A percentile compares a stretch with the other conserved stretches of the same genome.
phyloP scores from a whole-genome alignment of 2,113 vertebrate species.

The Lophotis ruficrista region DNA sequence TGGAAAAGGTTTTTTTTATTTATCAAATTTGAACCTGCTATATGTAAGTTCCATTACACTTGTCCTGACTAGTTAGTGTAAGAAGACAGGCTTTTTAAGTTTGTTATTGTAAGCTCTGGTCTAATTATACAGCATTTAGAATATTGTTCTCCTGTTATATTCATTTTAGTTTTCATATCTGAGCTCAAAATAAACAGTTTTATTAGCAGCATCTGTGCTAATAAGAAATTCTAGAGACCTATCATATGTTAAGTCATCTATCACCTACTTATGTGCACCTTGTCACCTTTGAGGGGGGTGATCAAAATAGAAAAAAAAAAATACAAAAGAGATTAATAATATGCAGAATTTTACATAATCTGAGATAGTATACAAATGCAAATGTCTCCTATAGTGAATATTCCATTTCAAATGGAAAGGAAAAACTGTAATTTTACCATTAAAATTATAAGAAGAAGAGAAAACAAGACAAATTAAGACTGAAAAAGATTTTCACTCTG shows the following conservation, averaged over 20 bases:
- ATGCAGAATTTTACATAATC: not conserved
- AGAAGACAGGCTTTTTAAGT: not conserved
- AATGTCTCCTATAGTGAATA: not conserved
- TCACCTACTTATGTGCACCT: not conserved
- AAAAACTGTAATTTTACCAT: not conserved
- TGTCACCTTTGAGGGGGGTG: not conserved
- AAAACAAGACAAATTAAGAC: not conserved
- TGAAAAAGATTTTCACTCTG: not conserved
- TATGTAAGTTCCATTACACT: not conserved
- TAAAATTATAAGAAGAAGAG: not conserved
- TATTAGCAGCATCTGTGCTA: not conserved
- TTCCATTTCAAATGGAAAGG: not conserved
- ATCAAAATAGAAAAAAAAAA: not conserved
- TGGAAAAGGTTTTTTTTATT: not conserved
- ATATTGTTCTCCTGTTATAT: not conserved
- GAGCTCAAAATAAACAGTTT: not conserved
- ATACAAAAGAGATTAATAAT: not conserved
- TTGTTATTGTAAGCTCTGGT: not conserved
- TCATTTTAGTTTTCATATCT: not conserved
- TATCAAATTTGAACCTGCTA: not conserved
- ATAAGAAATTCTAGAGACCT: not conserved
- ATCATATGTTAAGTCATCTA: not conserved
- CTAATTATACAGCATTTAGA: not conserved
- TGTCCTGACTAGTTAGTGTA: not conserved
- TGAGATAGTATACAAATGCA: not conserved